Percentiles rank a stretch among this genome's conserved stretches.
These are phyloP conservation scores for Trichonephila clavipes DNA, from an alignment of 1,140 invertebrate species.

Conservation along the genomic window DNA sequence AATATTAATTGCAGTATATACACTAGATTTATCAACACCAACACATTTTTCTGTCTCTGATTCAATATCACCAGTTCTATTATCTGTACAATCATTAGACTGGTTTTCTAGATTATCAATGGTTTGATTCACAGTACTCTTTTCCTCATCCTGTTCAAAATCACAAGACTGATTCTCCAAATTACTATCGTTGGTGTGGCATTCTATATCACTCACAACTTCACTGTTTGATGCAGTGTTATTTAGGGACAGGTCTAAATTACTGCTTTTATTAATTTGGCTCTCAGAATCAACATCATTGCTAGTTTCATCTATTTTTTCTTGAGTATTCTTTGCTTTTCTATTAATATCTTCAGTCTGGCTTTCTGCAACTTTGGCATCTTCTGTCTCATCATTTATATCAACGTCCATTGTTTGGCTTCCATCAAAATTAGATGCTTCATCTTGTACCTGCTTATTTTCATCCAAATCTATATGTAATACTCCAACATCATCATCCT, in stretches of 20 bases:
- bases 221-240: no score
- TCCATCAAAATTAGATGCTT: not conserved
- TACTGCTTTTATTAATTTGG: not conserved
- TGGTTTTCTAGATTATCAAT: not conserved
- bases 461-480: not conserved
- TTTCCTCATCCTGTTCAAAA: no score
- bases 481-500: not conserved
- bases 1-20: no score
- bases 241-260: not conserved
- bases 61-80: not conserved
- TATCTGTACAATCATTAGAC: not conserved
- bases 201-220: no score
- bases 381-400: not conserved
- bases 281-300: not conserved
- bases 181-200: no score
- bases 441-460: not conserved
- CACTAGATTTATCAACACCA: no score
- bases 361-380: not conserved
- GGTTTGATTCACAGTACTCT: not conserved
- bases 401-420: not conserved
- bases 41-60: not conserved
- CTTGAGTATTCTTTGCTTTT: no score
- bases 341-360: not conserved
- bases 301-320: not conserved
- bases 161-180: no score